phyloP scores from a whole-genome alignment of 2,888 invertebrate species.

The Ditylenchus weischeri region DNA sequence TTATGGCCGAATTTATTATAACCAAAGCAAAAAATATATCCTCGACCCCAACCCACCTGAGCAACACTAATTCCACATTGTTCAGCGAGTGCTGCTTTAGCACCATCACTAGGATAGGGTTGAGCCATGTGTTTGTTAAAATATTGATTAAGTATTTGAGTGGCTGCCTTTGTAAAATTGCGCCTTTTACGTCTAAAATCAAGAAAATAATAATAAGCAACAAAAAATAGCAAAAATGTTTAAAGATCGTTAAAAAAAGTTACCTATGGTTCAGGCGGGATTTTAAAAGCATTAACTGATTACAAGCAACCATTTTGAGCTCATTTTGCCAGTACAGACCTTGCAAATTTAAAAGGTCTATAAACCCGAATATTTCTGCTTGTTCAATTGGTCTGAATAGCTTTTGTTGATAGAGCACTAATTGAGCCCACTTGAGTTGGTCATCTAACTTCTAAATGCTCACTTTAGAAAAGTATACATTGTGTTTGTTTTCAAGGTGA shows the following conservation, averaged over 20 bases:
- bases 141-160: conserved; percentile 22
- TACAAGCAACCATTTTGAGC: conserved; percentile 21
- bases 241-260: neutral
- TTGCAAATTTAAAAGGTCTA: neutral
- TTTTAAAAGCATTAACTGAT: conserved; percentile 22
- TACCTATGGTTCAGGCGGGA: conserved; percentile 9
- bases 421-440: neutral
- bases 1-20: too few species aligned
- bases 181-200: conserved; percentile 19
- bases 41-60: conserved; percentile 7
- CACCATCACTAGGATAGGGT: conserved; percentile 23
- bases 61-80: conserved; percentile 26
- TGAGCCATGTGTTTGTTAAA: conserved; percentile 19
- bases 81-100: conserved; percentile 18
- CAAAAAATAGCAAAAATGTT: neutral
- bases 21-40: too few species aligned
- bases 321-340: conserved; percentile 14
- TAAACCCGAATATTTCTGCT: neutral
- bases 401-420: neutral
- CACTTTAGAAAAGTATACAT: neutral
- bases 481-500: too few species aligned
- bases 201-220: neutral
- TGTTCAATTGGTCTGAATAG: neutral
- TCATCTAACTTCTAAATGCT: neutral
- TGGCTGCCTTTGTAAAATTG: conserved; percentile 20